Percentiles rank a stretch among this genome's conserved stretches.
Conservation (phyloP, 1,140 invertebrate species). For the Bombus balteatus region DNA sequence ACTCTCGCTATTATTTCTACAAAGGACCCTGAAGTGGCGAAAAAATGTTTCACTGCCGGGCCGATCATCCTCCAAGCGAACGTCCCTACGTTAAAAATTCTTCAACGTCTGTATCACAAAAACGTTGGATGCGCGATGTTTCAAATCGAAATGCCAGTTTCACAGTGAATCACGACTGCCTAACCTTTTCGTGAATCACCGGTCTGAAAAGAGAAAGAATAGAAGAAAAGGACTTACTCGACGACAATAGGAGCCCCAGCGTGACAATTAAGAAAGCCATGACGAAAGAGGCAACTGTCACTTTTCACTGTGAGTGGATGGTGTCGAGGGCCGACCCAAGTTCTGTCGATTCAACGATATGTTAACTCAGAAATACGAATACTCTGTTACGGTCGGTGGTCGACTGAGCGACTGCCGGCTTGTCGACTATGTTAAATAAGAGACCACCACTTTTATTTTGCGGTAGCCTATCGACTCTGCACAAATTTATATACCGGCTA, state of each 20-base stretch:
- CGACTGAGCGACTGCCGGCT: conserved; percentile 60
- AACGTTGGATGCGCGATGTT: too few species aligned
- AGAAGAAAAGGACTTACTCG: conserved; percentile 36
- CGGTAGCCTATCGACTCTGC: conserved; percentile 52
- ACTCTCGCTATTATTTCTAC: neutral
- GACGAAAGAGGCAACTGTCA: neutral
- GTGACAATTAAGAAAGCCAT: conserved; percentile 40
- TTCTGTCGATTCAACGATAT: conserved; percentile 6
- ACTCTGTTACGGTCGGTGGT: conserved; percentile 61
- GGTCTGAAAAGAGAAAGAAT: too few species aligned
- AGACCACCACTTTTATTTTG: conserved; percentile 62
- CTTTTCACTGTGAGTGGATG: conserved; percentile 5
- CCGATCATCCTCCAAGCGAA: neutral
- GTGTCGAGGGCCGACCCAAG: neutral
- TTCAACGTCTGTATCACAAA: neutral
- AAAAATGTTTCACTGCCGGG: neutral
- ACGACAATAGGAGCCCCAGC: conserved; percentile 32
- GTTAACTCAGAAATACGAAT: conserved; percentile 50
- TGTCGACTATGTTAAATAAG: conserved; percentile 71
- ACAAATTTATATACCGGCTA: conserved; percentile 1
- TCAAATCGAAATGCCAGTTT: neutral
- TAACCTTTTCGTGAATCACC: neutral
- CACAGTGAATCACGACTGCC: neutral
- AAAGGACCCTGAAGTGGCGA: neutral
- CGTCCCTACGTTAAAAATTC: neutral